Conservation (phyloP, 2,113 vertebrate species). For the Gallinago media region DNA sequence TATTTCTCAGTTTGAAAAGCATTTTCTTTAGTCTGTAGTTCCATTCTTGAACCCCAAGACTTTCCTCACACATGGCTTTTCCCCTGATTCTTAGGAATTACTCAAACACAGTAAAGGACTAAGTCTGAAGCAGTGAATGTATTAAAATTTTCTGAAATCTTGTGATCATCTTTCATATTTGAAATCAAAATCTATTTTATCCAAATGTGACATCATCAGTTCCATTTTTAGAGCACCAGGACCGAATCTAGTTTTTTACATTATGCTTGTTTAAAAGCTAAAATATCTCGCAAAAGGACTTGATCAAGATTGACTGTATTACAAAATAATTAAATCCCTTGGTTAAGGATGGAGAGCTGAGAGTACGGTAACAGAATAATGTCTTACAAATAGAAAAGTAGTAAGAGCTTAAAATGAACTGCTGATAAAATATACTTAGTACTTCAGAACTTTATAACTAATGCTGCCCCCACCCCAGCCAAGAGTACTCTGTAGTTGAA, state of each 20-base stretch:
- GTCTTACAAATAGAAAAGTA: background rate
- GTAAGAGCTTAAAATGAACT: background rate
- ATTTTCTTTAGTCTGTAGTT: background rate
- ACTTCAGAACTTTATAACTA: background rate
- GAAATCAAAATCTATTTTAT: background rate
- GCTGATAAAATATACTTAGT: background rate
- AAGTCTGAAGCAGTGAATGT: background rate
- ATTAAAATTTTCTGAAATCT: background rate
- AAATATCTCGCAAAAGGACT: background rate
- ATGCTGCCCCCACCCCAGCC: no score
- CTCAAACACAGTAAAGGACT: background rate
- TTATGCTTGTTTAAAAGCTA: background rate
- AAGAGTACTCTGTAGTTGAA: background rate
- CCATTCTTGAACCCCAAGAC: background rate
- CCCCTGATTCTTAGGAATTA: rapidly evolving
- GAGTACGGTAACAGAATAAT: background rate
- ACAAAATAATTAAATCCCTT: background rate
- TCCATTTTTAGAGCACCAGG: background rate
- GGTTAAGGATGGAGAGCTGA: background rate
- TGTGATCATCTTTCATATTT: rapidly evolving
- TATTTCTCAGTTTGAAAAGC: background rate
- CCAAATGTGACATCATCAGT: background rate
- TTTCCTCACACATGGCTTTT: background rate
- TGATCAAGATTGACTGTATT: background rate
- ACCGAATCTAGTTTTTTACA: background rate